Evolutionary conservation across 1,140 invertebrate genomes (phyloP).

Genomic region (Plutomurus gul): DNA sequence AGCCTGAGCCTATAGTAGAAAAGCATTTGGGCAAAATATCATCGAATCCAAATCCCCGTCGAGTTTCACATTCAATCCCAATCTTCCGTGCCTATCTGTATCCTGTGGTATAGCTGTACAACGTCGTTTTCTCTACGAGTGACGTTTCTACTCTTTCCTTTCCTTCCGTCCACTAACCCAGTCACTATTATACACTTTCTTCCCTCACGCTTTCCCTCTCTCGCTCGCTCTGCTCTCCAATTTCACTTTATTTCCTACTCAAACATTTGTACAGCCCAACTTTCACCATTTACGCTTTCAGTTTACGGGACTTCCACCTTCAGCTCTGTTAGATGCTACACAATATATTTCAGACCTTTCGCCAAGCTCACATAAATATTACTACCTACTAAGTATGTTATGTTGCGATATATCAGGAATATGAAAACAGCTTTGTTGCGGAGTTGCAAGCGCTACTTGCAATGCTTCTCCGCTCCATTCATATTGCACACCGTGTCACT

Average conservation of each 20-base stretch:
- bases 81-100: background rate
- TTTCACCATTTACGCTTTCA: constrained; percentile 17
- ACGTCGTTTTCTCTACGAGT: background rate
- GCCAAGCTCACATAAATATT: too few species aligned
- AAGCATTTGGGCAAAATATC: background rate
- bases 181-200: background rate
- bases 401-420: too few species aligned
- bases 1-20: background rate
- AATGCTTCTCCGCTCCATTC: too few species aligned
- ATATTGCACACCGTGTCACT: background rate
- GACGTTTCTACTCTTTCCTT: background rate
- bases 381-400: too few species aligned
- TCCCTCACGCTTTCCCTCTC: background rate
- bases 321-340: too few species aligned
- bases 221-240: background rate
- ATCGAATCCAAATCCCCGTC: background rate
- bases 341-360: too few species aligned
- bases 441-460: too few species aligned
- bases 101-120: too few species aligned
- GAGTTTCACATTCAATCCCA: background rate
- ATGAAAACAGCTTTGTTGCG: too few species aligned
- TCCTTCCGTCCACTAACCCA: background rate
- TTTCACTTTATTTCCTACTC: constrained; percentile 29
- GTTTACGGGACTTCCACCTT: too few species aligned
- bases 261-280: constrained; percentile 20